Evolutionary conservation across 2,113 vertebrate genomes (phyloP), one percentile per base, ranked within the genome.

Genomic region (Pomatostomus ruficeps): DNA sequence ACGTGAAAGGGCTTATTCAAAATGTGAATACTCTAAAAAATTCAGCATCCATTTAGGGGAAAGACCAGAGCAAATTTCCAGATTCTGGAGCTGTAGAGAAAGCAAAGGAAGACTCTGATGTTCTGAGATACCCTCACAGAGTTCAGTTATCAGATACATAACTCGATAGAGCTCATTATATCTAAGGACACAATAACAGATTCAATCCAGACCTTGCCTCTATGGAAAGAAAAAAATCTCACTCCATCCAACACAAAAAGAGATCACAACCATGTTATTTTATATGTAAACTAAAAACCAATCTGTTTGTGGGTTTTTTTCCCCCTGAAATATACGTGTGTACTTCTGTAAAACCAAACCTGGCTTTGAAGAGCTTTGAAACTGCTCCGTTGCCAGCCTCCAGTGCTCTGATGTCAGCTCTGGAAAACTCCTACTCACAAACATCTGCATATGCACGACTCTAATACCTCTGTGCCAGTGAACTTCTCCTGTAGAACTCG

Each of bases 291-390:
- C 11, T 76, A 19, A 61, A 36, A 13, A 23, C 10, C 9, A 42
- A 42, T 35, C 4, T 24, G 4, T 9, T 28, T n/a, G 2, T 19
- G 10, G 9, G 1, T 3, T 3, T 16, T 2, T 61, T 78, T 26
- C n/a, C 8, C 21, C 15, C 10, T 14, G 4, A 70, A 75, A 45
- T 11, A 10, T 25, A 6, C 0, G 0, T 10, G 28, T 22, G 1
- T 15, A 46, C 2, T 72, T 45, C 22, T 33, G 8, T 25, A 14
- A 21, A 42, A 36, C 24, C 66, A 74, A 66, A 38, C 10, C 12
- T 10, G 5, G 9, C 9, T 72, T 51, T 4, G 13, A 36, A 42
- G 35, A 54, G 23, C 29, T 79, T 66, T 46, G 23, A 58, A 88
- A 31, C 4, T 3, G 2, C 45, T 71, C 35, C 26, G 4, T 16